phyloP scores from a whole-genome alignment of 2,888 invertebrate species.

The Drosophila infuscata region DNA sequence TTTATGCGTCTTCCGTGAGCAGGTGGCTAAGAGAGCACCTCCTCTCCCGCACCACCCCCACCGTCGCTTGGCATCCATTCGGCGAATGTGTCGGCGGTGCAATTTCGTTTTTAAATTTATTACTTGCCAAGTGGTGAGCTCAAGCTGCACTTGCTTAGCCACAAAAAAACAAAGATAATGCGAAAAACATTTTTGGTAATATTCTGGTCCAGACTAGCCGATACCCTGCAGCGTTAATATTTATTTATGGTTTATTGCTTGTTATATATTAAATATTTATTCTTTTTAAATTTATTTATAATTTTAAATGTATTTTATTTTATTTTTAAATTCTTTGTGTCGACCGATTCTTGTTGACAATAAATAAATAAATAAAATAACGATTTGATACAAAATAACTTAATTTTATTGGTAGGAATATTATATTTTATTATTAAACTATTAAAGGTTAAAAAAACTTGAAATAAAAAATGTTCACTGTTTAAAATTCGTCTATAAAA shows the following conservation, averaged over 20 bases:
- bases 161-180: constrained; percentile 8
- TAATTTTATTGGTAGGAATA: not conserved
- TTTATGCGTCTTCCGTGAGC: constrained; percentile 24
- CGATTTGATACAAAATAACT: not conserved
- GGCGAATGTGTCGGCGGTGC: constrained; percentile 47
- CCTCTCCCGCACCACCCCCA: not conserved
- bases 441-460: not conserved
- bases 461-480: not conserved
- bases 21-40: constrained; percentile 31
- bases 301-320: too few relatives aligned
- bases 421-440: not conserved
- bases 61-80: constrained; percentile 23
- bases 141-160: constrained; percentile 23
- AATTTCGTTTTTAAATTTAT: constrained; percentile 58
- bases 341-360: too few relatives aligned
- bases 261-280: too few relatives aligned
- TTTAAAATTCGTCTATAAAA: too few relatives aligned
- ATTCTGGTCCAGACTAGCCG: not conserved
- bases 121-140: constrained; percentile 21
- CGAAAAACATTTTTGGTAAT: not conserved
- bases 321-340: too few relatives aligned
- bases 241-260: not conserved
- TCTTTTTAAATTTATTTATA: too few relatives aligned
- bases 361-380: too few relatives aligned
- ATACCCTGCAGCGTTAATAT: constrained; percentile 4